Conservation (phyloP, 2,113 vertebrate genomes). For the Hemicordylus capensis region DNA sequence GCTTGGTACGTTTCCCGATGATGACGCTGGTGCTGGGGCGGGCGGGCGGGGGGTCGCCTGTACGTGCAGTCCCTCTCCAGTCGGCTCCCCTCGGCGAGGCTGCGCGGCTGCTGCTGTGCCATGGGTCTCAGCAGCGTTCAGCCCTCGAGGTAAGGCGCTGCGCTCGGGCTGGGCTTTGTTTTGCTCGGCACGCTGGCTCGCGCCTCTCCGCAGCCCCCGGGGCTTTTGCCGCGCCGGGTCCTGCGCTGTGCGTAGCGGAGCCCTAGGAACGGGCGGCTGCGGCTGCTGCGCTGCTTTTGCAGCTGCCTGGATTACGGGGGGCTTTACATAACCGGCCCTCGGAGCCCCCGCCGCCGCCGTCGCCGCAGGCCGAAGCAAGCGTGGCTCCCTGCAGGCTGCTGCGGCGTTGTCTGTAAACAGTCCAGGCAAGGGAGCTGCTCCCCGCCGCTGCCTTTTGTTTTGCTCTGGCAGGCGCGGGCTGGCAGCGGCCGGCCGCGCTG, state of each 20-base stretch:
- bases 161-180: neutral
- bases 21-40: neutral
- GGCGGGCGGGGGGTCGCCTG: too few species aligned
- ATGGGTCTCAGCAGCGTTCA: neutral
- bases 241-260: too few species aligned
- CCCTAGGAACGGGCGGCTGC: neutral
- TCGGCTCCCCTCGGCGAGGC: neutral
- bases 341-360: too few species aligned
- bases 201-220: neutral
- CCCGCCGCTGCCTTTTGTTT: neutral
- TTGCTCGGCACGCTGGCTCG: neutral
- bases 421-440: neutral
- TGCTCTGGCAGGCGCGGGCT: neutral
- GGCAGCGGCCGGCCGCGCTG: neutral
- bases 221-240: neutral
- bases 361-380: neutral
- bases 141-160: neutral
- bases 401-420: neutral
- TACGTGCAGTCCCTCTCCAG: neutral
- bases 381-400: neutral
- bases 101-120: neutral
- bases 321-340: constrained; percentile 52
- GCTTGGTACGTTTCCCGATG: neutral
- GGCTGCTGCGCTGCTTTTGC: too few species aligned
- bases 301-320: neutral